phyloP scores from a whole-genome alignment of 2,797 vertebrate genomes.

The Austrolebias charrua region DNA sequence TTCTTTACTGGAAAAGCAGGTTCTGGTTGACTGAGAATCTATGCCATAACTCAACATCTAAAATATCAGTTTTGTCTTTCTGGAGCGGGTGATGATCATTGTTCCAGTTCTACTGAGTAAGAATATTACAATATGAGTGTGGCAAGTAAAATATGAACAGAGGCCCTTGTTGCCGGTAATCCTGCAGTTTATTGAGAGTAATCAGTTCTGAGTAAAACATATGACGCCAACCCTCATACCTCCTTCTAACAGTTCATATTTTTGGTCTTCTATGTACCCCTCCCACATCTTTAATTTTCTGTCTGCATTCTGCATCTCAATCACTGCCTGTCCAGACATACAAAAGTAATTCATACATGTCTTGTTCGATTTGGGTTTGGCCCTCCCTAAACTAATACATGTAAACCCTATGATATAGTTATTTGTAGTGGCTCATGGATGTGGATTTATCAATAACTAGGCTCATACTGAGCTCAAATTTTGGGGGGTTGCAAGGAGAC shows the following conservation, averaged over 20 bases:
- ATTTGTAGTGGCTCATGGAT: constrained; percentile 79
- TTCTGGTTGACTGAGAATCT: no score
- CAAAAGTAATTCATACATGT: constrained; percentile 56
- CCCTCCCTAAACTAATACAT: constrained; percentile 74
- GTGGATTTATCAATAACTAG: constrained; percentile 75
- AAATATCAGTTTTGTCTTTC: no score
- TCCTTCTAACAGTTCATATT: constrained; percentile 29
- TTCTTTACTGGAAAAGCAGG: no score
- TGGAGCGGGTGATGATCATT: no score
- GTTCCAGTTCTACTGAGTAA: no score
- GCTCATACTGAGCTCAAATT: constrained; percentile 69
- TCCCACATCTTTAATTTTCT: constrained; percentile 44
- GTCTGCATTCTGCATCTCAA: constrained; percentile 56
- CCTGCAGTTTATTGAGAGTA: constrained; percentile 46
- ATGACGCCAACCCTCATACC: constrained; percentile 45
- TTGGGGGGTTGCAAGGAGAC: constrained; percentile 52
- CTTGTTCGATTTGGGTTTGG: constrained; percentile 68
- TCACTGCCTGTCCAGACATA: constrained; percentile 46
- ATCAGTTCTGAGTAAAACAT: constrained; percentile 69
- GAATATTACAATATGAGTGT: no score
- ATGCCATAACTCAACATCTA: no score
- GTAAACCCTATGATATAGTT: constrained; percentile 78
- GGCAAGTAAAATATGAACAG: no score
- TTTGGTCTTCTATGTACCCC: constrained; percentile 23
- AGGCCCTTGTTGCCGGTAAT: no score